Conservation (phyloP, 2,797 vertebrate species). For the Okamejei kenojei region DNA sequence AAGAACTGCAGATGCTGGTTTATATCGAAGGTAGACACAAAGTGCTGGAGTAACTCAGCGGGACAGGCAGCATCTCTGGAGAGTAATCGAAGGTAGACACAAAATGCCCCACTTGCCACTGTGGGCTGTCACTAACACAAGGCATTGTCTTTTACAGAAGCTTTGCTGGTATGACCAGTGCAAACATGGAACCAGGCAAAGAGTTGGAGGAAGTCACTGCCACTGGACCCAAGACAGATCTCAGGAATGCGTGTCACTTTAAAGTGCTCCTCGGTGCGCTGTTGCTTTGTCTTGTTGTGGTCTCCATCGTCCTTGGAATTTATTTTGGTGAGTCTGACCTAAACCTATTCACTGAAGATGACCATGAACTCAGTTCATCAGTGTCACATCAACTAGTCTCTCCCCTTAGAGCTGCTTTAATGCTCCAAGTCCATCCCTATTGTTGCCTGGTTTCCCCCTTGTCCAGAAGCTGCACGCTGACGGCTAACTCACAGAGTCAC, state of each 20-base stretch:
- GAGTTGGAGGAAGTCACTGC: neutral
- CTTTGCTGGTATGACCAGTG: neutral
- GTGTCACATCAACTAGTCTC: neutral
- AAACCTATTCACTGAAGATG: neutral
- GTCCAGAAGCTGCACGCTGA: neutral
- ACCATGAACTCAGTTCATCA: neutral
- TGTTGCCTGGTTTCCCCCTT: neutral
- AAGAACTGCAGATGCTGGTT: too few species aligned
- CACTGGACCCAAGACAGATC: neutral
- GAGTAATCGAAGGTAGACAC: too few species aligned
- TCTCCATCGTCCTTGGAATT: neutral
- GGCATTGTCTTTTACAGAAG: neutral
- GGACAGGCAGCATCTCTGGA: too few species aligned
- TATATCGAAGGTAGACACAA: too few species aligned
- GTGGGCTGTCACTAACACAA: neutral
- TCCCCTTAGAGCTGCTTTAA: neutral
- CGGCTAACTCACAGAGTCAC: neutral
- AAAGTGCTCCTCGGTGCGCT: neutral
- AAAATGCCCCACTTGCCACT: too few species aligned
- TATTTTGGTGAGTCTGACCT: neutral
- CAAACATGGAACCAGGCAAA: neutral
- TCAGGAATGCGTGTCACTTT: neutral
- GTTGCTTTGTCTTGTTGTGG: neutral
- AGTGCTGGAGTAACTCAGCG: too few species aligned
- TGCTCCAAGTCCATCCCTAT: neutral